Conservation (phyloP, 2,888 invertebrate genomes). For the Conus canariensis region DNA sequence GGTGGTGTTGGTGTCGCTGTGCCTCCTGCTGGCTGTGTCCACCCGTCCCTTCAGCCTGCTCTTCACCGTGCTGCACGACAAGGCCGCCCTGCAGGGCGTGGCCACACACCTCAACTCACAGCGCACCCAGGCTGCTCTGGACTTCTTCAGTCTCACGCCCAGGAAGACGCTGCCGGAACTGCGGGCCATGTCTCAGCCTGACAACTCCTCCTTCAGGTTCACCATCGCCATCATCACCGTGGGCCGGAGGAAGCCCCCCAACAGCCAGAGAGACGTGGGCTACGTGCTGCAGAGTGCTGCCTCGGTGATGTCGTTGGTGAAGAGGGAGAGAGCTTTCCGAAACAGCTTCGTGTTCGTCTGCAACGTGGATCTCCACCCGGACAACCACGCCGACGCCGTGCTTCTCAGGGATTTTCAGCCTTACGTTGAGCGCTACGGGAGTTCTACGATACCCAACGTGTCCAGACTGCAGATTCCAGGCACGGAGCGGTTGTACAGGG, state of each 20-base stretch:
- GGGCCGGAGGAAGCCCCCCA: not conserved
- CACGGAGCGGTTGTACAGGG: constrained; percentile 7
- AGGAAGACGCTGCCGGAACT: not conserved
- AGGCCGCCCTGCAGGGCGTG: not conserved
- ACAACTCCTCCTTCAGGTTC: constrained; percentile 15
- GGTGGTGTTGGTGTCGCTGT: not conserved
- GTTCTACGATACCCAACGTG: constrained; percentile 41
- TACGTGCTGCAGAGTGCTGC: constrained; percentile 68
- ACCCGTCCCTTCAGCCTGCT: constrained; percentile 17
- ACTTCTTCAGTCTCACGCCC: not conserved
- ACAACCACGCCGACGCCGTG: constrained; percentile 61
- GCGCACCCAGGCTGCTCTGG: constrained; percentile 9
- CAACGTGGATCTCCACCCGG: constrained; percentile 69
- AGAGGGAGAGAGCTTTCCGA: constrained; percentile 46
- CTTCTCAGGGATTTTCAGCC: constrained; percentile 59
- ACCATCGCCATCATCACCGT: constrained; percentile 31
- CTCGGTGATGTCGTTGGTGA: constrained; percentile 41
- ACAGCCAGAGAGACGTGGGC: not conserved
- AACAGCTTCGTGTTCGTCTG: constrained; percentile 66
- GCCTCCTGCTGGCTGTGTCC: not conserved
- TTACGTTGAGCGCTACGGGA: constrained; percentile 56
- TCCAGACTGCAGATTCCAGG: constrained; percentile 19
- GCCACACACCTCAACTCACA: constrained; percentile 10
- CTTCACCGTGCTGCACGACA: constrained; percentile 8
- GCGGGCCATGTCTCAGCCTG: not conserved